Evolutionary conservation across 2,888 invertebrate genomes (phyloP), one percentile per base, ranked within the genome.

Genomic region (Drosophila tripunctata): DNA sequence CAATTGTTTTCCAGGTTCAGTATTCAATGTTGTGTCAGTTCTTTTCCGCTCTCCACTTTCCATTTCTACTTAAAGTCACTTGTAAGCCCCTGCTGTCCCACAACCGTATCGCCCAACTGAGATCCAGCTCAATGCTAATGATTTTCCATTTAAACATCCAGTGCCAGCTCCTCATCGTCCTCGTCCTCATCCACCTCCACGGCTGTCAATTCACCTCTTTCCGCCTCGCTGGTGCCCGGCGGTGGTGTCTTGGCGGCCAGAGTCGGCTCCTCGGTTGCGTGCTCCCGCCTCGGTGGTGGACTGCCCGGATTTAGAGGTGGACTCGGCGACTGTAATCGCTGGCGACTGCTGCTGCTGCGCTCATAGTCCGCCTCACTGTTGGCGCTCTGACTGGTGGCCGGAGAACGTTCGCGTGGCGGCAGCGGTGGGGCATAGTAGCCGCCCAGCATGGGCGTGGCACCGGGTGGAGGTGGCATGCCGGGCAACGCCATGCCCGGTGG

Each of bases 391-490:
- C 85, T 85, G 31, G 81, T 82, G 10, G 85, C 83, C 2, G 82
- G 82, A n/a, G 82, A 82, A 7, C 86, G 85, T 44, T 77, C 82
- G 6, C 66, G 69, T 8, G 50, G 75, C 38, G 69, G 55, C 63
- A 75, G 6, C 21, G 85, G 74, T 30, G 88, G 78, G 92, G 92
- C 92, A 88, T 93, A 93, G 69, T 93, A 93, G 76, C 92, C 93
- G 63, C 93, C 92, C 45, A 93, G 84, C 41, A 93, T 92, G 65
- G 85, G 69, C 56, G 67, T 78, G 0, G 76, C 65, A n/a, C 85
- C 84, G 2, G 76, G 80, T 1, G 83, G 79, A 41, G 70, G 89
- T 3, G 84, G 79, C 86, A 86, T 86, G 3, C 88, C 89, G 0
- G 88, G 73, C 12, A 90, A 76, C 3, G 88, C 63, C 75, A 91